Evolutionary conservation across 2,797 vertebrate species (phyloP).

Genomic region (Lates japonicus): DNA sequence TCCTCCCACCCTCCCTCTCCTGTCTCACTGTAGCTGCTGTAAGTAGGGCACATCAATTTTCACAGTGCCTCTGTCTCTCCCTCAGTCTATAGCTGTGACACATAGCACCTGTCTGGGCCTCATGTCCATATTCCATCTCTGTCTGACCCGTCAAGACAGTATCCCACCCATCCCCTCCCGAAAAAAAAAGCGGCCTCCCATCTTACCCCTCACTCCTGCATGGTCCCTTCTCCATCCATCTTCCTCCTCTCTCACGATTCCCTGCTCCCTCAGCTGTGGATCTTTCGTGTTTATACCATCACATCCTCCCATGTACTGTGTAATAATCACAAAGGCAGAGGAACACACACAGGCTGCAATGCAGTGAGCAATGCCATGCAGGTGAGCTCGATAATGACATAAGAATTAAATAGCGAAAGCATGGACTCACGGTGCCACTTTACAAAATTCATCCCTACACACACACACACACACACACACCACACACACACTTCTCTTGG

Average conservation of each 20-base stretch:
- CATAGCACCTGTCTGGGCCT: conserved; percentile 70
- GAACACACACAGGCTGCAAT: background rate
- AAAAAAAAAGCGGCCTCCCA: conserved; percentile 36
- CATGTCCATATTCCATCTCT: conserved; percentile 39
- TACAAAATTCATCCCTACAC: conserved; percentile 12
- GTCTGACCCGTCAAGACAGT: conserved; percentile 21
- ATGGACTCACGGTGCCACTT: conserved; percentile 39
- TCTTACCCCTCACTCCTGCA: conserved; percentile 6
- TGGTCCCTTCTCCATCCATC: conserved; percentile 41
- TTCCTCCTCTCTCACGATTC: conserved; percentile 19
- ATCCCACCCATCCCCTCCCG: conserved; percentile 22
- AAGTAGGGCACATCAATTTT: conserved; percentile 85
- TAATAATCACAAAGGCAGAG: conserved; percentile 45
- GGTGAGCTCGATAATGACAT: conserved; percentile 52
- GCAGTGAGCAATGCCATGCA: background rate
- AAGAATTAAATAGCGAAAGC: conserved; percentile 63
- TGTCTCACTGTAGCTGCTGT: conserved; percentile 75
- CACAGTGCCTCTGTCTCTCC: conserved; percentile 76
- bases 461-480: background rate
- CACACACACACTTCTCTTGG: background rate
- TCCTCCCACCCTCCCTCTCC: conserved; percentile 58
- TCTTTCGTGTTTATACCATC: conserved; percentile 39
- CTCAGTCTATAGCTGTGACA: conserved; percentile 63
- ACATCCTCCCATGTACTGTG: conserved; percentile 45
- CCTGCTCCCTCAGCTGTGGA: conserved; percentile 41